Evolutionary conservation across 2,888 invertebrate species (phyloP).

Genomic region (Selenia dentaria): DNA sequence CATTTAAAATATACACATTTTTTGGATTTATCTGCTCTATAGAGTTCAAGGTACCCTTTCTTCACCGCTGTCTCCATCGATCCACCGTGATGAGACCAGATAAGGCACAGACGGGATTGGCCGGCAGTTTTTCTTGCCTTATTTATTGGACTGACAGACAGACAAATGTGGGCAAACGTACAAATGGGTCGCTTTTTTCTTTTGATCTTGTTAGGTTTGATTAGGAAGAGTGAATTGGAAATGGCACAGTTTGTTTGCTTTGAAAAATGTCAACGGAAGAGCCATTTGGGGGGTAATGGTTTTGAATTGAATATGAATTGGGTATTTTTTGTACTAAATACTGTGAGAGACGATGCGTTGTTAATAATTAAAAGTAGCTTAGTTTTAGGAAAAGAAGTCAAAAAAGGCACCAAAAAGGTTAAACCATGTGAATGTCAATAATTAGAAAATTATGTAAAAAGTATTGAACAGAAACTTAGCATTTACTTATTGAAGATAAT

Average conservation of each 20-base stretch:
- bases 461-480: too few relatives aligned
- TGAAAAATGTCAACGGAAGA: slow-evolving; percentile 22
- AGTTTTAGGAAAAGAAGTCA: too few relatives aligned
- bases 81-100: slow-evolving; percentile 71
- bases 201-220: slow-evolving; percentile 61
- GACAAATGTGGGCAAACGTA: slow-evolving; percentile 75
- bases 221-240: slow-evolving; percentile 53
- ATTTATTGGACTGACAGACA: slow-evolving; percentile 76
- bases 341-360: too few relatives aligned
- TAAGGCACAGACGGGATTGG: slow-evolving; percentile 78
- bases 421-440: too few relatives aligned
- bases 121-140: slow-evolving; percentile 68
- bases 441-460: too few relatives aligned
- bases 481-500: too few relatives aligned
- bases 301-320: not conserved
- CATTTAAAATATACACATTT: too few relatives aligned
- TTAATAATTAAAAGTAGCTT: too few relatives aligned
- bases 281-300: slow-evolving; percentile 13
- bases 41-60: slow-evolving; percentile 34
- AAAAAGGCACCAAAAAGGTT: too few relatives aligned
- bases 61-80: slow-evolving; percentile 64
- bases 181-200: slow-evolving; percentile 67
- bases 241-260: slow-evolving; percentile 25
- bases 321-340: too few relatives aligned
- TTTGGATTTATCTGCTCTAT: slow-evolving; percentile 44